Evolutionary conservation across 2,113 vertebrate genomes (phyloP).

Genomic region (Gasterosteus nipponicus): DNA sequence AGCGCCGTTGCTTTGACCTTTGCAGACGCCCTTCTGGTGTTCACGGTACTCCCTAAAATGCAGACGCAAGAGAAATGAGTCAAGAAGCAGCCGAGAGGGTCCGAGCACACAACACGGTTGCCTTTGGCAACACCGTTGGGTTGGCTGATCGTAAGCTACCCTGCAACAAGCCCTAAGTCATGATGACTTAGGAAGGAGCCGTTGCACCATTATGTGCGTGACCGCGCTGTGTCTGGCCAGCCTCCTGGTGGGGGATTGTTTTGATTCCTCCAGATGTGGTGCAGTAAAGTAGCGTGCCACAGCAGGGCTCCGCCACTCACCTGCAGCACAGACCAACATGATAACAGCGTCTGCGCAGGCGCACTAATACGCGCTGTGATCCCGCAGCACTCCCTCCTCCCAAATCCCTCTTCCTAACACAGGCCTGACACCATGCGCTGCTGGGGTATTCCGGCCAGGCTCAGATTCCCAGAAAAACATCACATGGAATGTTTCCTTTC

Average conservation of each 20-base stretch:
- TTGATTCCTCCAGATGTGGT: slow-evolving; percentile 52
- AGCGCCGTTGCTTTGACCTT: slow-evolving; percentile 24
- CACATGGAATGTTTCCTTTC: slow-evolving; percentile 53
- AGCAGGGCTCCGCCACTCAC: slow-evolving; percentile 36
- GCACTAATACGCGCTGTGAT: slow-evolving; percentile 28
- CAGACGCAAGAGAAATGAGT: background rate
- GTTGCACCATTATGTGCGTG: slow-evolving; percentile 30
- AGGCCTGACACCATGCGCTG: slow-evolving; percentile 50
- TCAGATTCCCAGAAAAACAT: slow-evolving; percentile 72
- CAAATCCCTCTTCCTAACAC: slow-evolving; percentile 57
- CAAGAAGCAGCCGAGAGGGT: background rate
- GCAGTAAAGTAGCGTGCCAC: slow-evolving; percentile 63
- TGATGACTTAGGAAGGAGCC: slow-evolving; percentile 1
- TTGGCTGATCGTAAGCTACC: background rate
- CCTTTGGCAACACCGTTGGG: slow-evolving; percentile 18
- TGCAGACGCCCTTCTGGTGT: slow-evolving; percentile 3
- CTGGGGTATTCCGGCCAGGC: slow-evolving; percentile 38
- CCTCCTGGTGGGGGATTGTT: slow-evolving; percentile 46
- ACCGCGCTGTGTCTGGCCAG: slow-evolving; percentile 29
- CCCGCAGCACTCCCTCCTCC: slow-evolving; percentile 50
- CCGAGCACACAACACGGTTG: background rate
- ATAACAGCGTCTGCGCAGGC: slow-evolving; percentile 64
- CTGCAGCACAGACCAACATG: slow-evolving; percentile 71
- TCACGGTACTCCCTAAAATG: slow-evolving; percentile 16
- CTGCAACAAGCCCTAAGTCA: background rate